Base-by-base conservation (phyloP, 2,888 invertebrate genomes). In the Meganola albula region DNA sequence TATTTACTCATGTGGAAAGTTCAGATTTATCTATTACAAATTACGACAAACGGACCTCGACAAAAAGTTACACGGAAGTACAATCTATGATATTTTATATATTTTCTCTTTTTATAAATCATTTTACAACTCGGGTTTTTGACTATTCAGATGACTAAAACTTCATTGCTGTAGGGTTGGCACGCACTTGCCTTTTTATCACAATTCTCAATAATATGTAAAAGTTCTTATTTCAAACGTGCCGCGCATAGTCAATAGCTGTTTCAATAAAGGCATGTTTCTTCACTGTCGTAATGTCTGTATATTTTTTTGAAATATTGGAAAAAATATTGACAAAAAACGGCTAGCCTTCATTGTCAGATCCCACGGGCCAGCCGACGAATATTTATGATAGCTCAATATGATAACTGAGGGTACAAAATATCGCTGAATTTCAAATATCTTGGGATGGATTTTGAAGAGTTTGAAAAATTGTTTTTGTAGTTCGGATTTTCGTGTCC, bases 351-450 rank as follows among this genome's bases (percentile, higher is more conserved):
- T 46, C 46, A 46, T 30, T 31, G 44, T 28, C 31, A 32, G 31
- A 33, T 28, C 37, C 41, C 31, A 26, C 40, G 55, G 37, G 46
- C 38, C 31, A 47, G 34, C 48, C 42, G 42, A 46, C 39, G 54
- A 59, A 66, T 60, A 69, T 69, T 68, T 66, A 69, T 66, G 60
- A 57, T 45, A 48, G 47, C 49, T 53, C 47, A 45, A 47, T 48
- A 42, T 47, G 45, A 51, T 51, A 40, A 44, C 37, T 28, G 37
- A 31, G 37, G 35, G 45, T 21, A 37, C 33, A 34, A 33, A 32
- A 41, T 37, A 45, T 48, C 40, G 29, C 31, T 25, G 21, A 26
- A 44, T 34, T 34, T 8, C n/a, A 27, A 49, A 43, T 56, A 32
- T 45, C 39, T 33, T 14, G 23, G 23, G 13, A 21, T 26, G 28